These are phyloP conservation scores for Elegia similella DNA, from an alignment of 2,888 invertebrate genomes.

Conservation along the genomic window DNA sequence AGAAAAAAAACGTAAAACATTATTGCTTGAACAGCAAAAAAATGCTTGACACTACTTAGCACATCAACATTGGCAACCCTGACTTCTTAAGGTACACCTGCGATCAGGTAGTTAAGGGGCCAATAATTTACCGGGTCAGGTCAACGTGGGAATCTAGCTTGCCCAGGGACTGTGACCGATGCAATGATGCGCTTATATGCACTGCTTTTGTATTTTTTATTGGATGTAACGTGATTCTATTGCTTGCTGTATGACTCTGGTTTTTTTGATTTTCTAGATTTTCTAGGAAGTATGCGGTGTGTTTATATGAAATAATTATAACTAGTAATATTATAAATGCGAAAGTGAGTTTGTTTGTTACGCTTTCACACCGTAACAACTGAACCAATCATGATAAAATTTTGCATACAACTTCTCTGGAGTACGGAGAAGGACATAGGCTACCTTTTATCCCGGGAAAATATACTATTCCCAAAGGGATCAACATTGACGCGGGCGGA, in stretches of 20 bases:
- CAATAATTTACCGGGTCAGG: slow-evolving; percentile 76
- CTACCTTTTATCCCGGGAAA: too few species aligned
- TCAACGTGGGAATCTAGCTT: slow-evolving; percentile 72
- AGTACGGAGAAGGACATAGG: too few species aligned
- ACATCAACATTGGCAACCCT: slow-evolving; percentile 50
- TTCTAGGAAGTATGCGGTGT: too few species aligned
- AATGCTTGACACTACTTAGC: background rate
- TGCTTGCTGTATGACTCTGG: background rate
- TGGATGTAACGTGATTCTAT: background rate
- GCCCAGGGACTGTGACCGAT: slow-evolving; percentile 62
- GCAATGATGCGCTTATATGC: slow-evolving; percentile 19
- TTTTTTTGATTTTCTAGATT: too few species aligned
- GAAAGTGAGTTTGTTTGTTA: too few species aligned
- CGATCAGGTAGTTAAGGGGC: slow-evolving; percentile 71
- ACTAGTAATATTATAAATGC: too few species aligned
- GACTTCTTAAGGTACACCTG: slow-evolving; percentile 70
- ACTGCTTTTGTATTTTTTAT: slow-evolving; percentile 12
- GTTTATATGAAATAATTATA: too few species aligned
- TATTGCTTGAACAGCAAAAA: background rate
- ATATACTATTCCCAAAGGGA: too few species aligned
- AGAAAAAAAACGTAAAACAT: background rate
- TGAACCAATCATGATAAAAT: too few species aligned
- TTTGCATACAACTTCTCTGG: too few species aligned
- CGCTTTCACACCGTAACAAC: too few species aligned
- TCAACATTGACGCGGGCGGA: too few species aligned